Base-by-base conservation (phyloP, 2,888 invertebrate genomes). In the Tachystola acroxantha region DNA sequence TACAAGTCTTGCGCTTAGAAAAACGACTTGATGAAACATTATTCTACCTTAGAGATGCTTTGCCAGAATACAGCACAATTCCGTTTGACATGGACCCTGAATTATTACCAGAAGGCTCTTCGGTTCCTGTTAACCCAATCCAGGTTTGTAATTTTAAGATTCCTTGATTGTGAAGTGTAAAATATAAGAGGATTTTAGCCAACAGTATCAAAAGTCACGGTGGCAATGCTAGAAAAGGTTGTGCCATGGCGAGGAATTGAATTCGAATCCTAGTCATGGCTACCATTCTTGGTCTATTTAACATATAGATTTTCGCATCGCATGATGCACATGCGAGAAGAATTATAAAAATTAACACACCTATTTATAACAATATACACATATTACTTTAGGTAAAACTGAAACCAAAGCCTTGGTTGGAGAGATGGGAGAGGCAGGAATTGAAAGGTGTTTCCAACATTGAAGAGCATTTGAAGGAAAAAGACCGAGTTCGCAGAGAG, bases 1-100 rank as follows among this genome's bases (percentile, higher is more conserved):
- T 99, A 22, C 96, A 98, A 80, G 95, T 98, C 1, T 76, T 99
- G 9, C 91, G 93, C 22, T 87, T 99, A 22, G 99, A 99, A 72
- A 98, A 96, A 69, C 89, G 99, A 34, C 79, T 99, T 11, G 99
- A 99, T 77, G 92, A 94, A 14, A 91, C 95, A 57, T 81, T 99
- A 32, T 88, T 91, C 10, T 99, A 99, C 69, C 88, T 99, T 32
- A 86, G 95, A 53, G 98, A 99, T 88, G 95, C 97, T 1, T 88
- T 95, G 26, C 93, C 93, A 0, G 95, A 98, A 72, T 97, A 94
- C 72, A 96, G 96, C 67, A 98, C 97, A 2, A 94, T 99, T 65
- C 93, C 97, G 47, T 88, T 94, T 38, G 94, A 98, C 62, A 96
- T 99, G 96, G 95, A 97, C 57, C 88, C 92, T 1, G 96, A 96